Evolutionary conservation across 1,140 invertebrate genomes (phyloP).

Genomic region (Saccostrea glomerata): DNA sequence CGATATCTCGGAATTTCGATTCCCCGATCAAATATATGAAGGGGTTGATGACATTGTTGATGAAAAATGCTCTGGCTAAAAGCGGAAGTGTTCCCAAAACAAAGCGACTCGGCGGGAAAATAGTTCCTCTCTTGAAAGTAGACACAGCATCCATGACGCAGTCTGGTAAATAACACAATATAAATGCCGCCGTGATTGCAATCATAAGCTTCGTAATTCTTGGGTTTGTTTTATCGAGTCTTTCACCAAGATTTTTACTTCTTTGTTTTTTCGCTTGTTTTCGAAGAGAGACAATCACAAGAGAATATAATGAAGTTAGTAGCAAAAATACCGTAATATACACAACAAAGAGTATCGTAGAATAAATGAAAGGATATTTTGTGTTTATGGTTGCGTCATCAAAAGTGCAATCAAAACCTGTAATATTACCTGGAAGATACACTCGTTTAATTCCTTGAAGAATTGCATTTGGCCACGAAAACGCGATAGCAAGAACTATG

Average conservation of each 20-base stretch:
- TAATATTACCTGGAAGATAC: slow-evolving; percentile 52
- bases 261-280: slow-evolving; percentile 13
- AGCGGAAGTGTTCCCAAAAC: slow-evolving; percentile 40
- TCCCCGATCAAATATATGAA: slow-evolving; percentile 49
- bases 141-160: slow-evolving; percentile 29
- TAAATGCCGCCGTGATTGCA: slow-evolving; percentile 44
- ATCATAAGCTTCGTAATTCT: slow-evolving; percentile 49
- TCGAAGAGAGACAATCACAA: slow-evolving; percentile 8
- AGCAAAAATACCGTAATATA: slow-evolving; percentile 45
- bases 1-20: slow-evolving; percentile 39
- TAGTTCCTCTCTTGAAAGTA: slow-evolving; percentile 29
- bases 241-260: background rate
- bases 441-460: slow-evolving; percentile 48
- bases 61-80: slow-evolving; percentile 44
- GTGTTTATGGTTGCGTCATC: slow-evolving; percentile 49
- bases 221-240: slow-evolving; percentile 35
- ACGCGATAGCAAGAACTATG: slow-evolving; percentile 36
- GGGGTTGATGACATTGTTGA: slow-evolving; percentile 51
- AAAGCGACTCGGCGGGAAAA: slow-evolving; percentile 29
- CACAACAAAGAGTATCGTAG: slow-evolving; percentile 46
- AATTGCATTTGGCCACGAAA: slow-evolving; percentile 54
- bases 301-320: slow-evolving; percentile 43
- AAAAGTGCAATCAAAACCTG: slow-evolving; percentile 54
- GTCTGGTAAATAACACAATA: slow-evolving; percentile 44
- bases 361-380: slow-evolving; percentile 52